Evolutionary conservation across 2,113 vertebrate genomes (phyloP).

Genomic region (Plestiodon gilberti): DNA sequence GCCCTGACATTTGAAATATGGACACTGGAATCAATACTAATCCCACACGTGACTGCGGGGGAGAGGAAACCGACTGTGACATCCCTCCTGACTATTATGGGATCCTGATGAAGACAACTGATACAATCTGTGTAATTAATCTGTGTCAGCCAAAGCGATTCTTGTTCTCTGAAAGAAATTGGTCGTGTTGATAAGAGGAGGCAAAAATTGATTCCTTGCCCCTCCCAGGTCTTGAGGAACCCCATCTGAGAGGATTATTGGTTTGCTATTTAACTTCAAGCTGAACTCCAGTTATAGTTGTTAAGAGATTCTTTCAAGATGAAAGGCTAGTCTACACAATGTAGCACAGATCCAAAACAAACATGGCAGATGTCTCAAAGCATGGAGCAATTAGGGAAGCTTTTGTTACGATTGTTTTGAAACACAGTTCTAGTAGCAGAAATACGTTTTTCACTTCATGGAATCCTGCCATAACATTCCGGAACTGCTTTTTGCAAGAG

Average conservation of each 20-base stretch:
- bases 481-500: not conserved
- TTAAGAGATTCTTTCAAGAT: not conserved
- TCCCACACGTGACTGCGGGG: slow-evolving; percentile 14
- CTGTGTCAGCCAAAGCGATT: slow-evolving; percentile 52
- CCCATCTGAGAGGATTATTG: slow-evolving; percentile 25
- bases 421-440: not conserved
- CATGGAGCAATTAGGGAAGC: not conserved
- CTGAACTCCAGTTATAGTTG: not conserved
- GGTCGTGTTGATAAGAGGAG: slow-evolving; percentile 64
- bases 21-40: slow-evolving; percentile 35
- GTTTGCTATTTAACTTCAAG: slow-evolving; percentile 29
- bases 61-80: slow-evolving; percentile 9
- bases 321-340: not conserved
- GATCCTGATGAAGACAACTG: slow-evolving; percentile 54
- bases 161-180: slow-evolving; percentile 55
- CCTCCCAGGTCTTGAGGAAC: slow-evolving; percentile 45
- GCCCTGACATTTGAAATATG: slow-evolving; percentile 3
- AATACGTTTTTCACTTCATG: not conserved
- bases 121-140: slow-evolving; percentile 66
- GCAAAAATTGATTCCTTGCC: slow-evolving; percentile 61
- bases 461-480: not conserved
- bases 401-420: not conserved
- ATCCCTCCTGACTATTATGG: slow-evolving; percentile 22
- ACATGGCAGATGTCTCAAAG: not conserved
- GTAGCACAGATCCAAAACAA: not conserved